Percentiles rank a stretch among this genome's conserved stretches.
Evolutionary conservation across 2,888 invertebrate genomes (phyloP).

Genomic region (Cryptophagus acutangulus): DNA sequence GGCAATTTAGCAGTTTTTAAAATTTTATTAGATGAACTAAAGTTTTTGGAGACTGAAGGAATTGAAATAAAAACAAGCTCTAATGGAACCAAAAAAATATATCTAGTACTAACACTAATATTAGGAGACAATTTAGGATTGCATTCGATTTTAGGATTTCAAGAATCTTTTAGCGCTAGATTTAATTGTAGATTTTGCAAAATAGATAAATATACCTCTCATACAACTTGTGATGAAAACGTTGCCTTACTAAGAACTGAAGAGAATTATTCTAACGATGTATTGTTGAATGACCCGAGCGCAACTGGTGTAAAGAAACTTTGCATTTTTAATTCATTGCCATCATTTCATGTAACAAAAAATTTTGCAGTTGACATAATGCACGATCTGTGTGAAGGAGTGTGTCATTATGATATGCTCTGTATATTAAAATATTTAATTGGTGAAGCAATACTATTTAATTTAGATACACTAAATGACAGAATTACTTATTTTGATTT

Average conservation of each 20-base stretch:
- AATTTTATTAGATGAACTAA: slow-evolving; percentile 5
- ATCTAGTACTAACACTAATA: background rate
- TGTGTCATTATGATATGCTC: background rate
- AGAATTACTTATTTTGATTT: too few species aligned
- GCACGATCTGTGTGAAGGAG: background rate
- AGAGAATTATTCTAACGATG: background rate
- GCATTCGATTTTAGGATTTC: slow-evolving; percentile 23
- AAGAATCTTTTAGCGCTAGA: slow-evolving; percentile 24
- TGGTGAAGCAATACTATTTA: background rate
- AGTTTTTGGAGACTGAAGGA: background rate
- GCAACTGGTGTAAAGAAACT: background rate
- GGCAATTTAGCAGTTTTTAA: slow-evolving; percentile 1
- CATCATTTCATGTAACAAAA: slow-evolving; percentile 1
- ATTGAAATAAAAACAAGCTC: background rate
- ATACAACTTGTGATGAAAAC: background rate
- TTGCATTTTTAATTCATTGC: background rate
- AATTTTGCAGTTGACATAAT: background rate
- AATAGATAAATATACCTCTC: background rate
- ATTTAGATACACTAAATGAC: background rate
- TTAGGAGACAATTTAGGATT: slow-evolving; percentile 6
- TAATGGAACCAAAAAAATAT: slow-evolving; percentile 3
- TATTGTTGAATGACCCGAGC: background rate
- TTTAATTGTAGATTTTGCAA: slow-evolving; percentile 29
- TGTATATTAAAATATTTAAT: slow-evolving; percentile 2
- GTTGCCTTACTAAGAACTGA: background rate